phyloP scores from a whole-genome alignment of 2,797 vertebrate species.

The Acanthopagrus latus region DNA sequence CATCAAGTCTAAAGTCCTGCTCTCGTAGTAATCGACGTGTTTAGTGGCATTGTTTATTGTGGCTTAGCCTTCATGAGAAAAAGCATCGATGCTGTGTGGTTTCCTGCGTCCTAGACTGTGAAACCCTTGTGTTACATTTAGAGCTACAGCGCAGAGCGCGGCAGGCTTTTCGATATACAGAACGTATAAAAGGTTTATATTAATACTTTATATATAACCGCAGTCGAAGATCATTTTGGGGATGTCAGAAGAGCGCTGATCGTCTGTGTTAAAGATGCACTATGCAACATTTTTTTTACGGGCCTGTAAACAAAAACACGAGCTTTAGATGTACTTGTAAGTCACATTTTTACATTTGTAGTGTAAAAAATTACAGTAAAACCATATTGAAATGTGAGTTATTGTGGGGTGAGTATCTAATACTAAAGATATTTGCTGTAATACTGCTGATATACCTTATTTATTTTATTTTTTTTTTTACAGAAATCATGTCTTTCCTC shows the following conservation, averaged over 20 bases:
- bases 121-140: conserved; percentile 1
- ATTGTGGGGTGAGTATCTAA: too few species aligned
- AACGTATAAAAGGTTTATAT: background rate
- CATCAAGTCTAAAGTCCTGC: fast-evolving
- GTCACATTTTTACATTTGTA: too few species aligned
- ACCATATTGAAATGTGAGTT: too few species aligned
- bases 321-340: too few species aligned
- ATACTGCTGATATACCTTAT: background rate
- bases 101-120: conserved; percentile 37
- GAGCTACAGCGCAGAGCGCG: background rate
- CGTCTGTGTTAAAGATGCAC: background rate
- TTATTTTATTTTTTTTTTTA: background rate
- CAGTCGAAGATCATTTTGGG: background rate
- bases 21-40: background rate
- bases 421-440: too few species aligned
- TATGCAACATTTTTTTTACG: too few species aligned
- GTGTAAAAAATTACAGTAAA: too few species aligned
- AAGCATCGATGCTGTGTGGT: conserved; percentile 24
- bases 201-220: background rate
- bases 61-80: conserved; percentile 11
- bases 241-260: background rate
- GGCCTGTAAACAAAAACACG: too few species aligned
- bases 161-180: background rate
- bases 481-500: background rate
- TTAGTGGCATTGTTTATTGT: conserved; percentile 12